phyloP scores from a whole-genome alignment of 2,888 invertebrate species.

The Agriotes lineatus region DNA sequence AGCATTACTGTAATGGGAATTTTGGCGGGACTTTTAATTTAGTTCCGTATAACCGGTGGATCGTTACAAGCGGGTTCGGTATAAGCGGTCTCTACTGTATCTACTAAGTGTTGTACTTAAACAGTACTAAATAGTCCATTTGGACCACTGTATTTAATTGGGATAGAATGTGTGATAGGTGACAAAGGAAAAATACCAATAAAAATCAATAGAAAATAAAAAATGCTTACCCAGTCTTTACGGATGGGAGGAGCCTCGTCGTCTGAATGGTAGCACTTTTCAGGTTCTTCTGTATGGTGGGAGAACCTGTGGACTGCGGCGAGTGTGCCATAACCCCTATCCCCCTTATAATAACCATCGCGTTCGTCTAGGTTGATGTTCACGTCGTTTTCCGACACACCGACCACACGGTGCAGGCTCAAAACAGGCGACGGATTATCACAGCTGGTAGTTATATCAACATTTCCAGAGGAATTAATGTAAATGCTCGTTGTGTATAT shows the following conservation, averaged over 20 bases:
- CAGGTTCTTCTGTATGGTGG: constrained; percentile 49
- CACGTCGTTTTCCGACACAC: constrained; percentile 53
- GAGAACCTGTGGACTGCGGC: constrained; percentile 59
- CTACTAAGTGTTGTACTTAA: too few relatives aligned
- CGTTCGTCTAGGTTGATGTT: constrained; percentile 54
- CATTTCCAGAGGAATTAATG: constrained; percentile 61
- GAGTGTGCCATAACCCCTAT: constrained; percentile 60
- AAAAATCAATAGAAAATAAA: too few relatives aligned
- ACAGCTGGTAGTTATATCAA: constrained; percentile 54
- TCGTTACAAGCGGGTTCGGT: too few relatives aligned
- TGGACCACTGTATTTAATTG: too few relatives aligned
- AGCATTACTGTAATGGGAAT: too few relatives aligned
- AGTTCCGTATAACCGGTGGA: too few relatives aligned
- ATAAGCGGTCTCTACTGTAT: too few relatives aligned
- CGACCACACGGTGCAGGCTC: constrained; percentile 55
- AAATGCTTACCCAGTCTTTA: constrained; percentile 33
- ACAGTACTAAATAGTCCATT: too few relatives aligned
- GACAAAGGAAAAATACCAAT: too few relatives aligned
- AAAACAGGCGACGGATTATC: constrained; percentile 56
- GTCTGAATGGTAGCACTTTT: constrained; percentile 60
- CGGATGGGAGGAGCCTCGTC: constrained; percentile 42
- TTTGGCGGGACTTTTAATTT: too few relatives aligned
- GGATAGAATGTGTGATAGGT: too few relatives aligned
- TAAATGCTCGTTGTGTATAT: constrained; percentile 65
- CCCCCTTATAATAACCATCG: constrained; percentile 54